Base-by-base conservation (phyloP, 2,113 vertebrate genomes). In the Trematocara unimaculatum region DNA sequence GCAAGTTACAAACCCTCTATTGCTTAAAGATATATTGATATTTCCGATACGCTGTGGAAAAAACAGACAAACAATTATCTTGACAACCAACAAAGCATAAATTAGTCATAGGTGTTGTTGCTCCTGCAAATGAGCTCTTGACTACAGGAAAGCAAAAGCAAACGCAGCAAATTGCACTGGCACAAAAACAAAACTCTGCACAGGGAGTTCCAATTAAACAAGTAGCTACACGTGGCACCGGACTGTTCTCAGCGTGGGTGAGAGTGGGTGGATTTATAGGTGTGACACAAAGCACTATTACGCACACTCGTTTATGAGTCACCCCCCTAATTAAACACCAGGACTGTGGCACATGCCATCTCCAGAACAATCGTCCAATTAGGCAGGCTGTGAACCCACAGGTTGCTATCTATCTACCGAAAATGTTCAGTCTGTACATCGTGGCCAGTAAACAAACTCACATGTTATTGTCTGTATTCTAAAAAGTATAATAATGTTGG, bases 111-210 rank as follows among this genome's bases (percentile, higher is more conserved):
- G 72, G 31, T 14, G n/a, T n/a, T 55, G 83, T 20, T 84, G 23
- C 70, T 31, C 82, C 84, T 89, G 79, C 54, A 83, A 87, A 93
- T 84, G 20, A 88, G 70, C 45, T n/a, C 45, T 77, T 5, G 29
- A 79, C 56, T 81, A 15, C 9, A 42, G 9, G 60, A 77, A 87
- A 86, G 83, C 87, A 88, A 85, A 60, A 72, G 51, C 74, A 14
- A 15, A 55, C 74, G 31, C 83, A 12, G 64, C 49, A 12, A 85
- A 87, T 17, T 64, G 7, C 42, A 82, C 42, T 2, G 20, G n/a
- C 54, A 78, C 58, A 40, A 53, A 78, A 88, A 84, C 86, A 82
- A 9, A 81, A 33, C 82, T 72, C 81, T 10, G 58, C 88, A 83
- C 81, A 3, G 72, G 56, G 84, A 85, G 49, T 56, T 49, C 60